Base-by-base conservation (phyloP, 1,140 invertebrate species). In the Streblospio benedicti region DNA sequence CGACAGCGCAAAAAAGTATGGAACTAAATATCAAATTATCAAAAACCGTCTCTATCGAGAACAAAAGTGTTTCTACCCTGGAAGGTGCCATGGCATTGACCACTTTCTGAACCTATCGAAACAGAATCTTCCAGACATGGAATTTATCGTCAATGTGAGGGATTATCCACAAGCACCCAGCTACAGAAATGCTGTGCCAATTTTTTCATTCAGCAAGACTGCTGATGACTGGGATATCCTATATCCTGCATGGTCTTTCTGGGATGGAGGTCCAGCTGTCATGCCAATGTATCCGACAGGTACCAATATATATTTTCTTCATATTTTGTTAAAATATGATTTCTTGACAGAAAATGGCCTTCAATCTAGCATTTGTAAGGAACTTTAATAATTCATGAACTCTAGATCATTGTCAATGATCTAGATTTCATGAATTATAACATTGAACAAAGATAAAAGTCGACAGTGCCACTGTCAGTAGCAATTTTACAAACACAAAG, bases 171-270 rank as follows among this genome's bases (percentile, higher is more conserved):
- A 95, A 80, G 81, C 89, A 4, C 82, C 83, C 61, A 81, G 79
- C 57, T 85, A 83, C 78, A 80, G 83, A 1, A 76, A 81, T 64
- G 80, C 82, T 25, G 70, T 85, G 35, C 93, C 93, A 23, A 82
- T 97, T 27, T 90, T 97, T 74, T 97, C 93, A 9, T 97, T 97
- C 70, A 97, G 93, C 76, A 97, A 95, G 83, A 87, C 89, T n/a
- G n/a, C n/a, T n/a, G n/a, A n/a, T n/a, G n/a, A n/a, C n/a, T n/a
- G n/a, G 12, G 94, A 98, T 72, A 94, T 97, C 59, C 90, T 88
- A 82, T 97, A 96, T 81, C 94, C 94, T 49, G 89, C 93, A 0
- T 97, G 94, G 94, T 87, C 89, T 31, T 97, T 98, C 79, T 96
- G 93, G 93, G 90, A 92, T 79, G 93, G 94, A 45, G 94, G 94